Evolutionary conservation across 1,140 invertebrate species (phyloP), one percentile per base, ranked within the genome.

Genomic region (Chrysopa pallens): DNA sequence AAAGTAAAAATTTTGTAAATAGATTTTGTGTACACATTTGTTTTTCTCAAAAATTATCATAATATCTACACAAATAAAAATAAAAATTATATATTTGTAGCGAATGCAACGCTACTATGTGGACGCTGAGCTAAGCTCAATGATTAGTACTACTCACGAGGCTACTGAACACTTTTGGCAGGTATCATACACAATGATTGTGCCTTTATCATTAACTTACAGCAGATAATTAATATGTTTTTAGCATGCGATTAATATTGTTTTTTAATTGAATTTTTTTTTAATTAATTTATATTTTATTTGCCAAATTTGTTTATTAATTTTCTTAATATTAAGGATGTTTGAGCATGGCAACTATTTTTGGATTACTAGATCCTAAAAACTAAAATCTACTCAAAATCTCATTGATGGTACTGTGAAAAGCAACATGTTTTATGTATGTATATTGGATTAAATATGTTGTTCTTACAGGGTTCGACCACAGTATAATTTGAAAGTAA

Each of bases 101-200:
- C 31, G 31, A 33, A 33, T 33, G 31, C 40, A 41, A 15, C 29
- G 29, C 7, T 33, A 41, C 23, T 41, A n/a, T 33, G 28, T 41
- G 40, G 40, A 41, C n/a, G 40, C 40, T n/a, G 40, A 41, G 15
- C 14, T 41, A 28, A 29, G 40, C 29, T 41, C 40, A 7, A n/a
- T 41, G 40, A 15, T 31, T 6, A n/a, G 9, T 17, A 31, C 29
- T 15, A 40, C 27, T 23, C 17, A n/a, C 29, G 28, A 28, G 12
- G 7, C 40, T n/a, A 41, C 9, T 41, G 17, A 14, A 13, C 29
- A 14, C 8, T 28, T n/a, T 12, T 41, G 15, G 11, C 17, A 38
- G 37, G 12, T 38, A 23, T 38, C 8, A 9, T 13, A 8, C 14
- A 8, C 13, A 13, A 38, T 8, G 17, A 9, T 9, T 38, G 37